Base-by-base conservation (phyloP, 2,113 vertebrate genomes). In the Parotia lawesii region DNA sequence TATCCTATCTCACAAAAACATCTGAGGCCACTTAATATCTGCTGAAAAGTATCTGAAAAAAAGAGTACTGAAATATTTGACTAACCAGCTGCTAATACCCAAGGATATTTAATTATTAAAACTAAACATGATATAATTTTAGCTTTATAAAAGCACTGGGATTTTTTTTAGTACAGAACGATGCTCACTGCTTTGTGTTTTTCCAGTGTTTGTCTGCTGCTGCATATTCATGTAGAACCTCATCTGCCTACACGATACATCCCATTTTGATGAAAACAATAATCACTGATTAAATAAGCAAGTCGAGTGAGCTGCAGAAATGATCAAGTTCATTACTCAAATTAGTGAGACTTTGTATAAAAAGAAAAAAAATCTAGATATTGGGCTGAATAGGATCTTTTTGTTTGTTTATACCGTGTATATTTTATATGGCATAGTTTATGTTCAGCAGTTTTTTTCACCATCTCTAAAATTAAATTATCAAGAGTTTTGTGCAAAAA, bases 221-320 rank as follows among this genome's bases (percentile, higher is more conserved):
- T 90, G 69, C 93, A 97, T 94, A 95, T 97, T 97, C 91, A 96
- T 92, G 74, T 37, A 81, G 65, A 96, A 79, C 71, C 78, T 85
- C 79, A 77, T 95, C 92, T 95, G 93, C 87, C 91, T 74, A 65
- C 70, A 90, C 0, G 27, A 89, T 50, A 89, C 91, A 85, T 83
- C 93, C 79, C 87, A 92, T 95, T 95, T 91, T 66, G 82, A 93
- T 83, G 87, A 95, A 96, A 96, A 96, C 94, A 97, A 95, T 96
- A 95, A 96, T 96, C 89, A 94, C 93, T 95, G 94, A 96, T 96
- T 91, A 96, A 96, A 93, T 83, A 85, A 92, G 86, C 87, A 93
- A 96, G 73, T 76, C 50, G 50, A 96, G 58, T 74, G 64, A 95
- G 79, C 72, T 57, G 54, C 78, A 91, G 67, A 96, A 94, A 94